A percentile compares a stretch with the other conserved stretches of the same genome.
Conservation (phyloP, 2,113 vertebrate genomes). For the Tiliqua scincoides region DNA sequence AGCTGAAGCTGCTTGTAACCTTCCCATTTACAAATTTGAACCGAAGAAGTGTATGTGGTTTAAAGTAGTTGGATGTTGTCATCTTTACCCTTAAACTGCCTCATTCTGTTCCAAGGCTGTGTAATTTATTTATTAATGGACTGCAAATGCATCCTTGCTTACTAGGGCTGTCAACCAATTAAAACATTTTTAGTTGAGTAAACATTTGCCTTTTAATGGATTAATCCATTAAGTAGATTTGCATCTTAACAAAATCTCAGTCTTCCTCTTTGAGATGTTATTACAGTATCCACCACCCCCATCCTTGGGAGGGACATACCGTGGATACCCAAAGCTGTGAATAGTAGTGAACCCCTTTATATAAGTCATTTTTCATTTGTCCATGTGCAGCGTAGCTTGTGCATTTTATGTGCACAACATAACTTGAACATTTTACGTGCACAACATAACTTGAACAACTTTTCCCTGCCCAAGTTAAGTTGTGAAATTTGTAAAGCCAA, state of each 20-base stretch:
- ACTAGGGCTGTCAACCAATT: background rate
- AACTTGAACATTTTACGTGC: too few relatives aligned
- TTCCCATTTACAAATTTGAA: slow-evolving; percentile 18
- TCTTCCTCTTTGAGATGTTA: background rate
- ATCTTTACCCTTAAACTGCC: background rate
- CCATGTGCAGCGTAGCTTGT: too few relatives aligned
- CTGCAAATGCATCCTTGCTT: background rate
- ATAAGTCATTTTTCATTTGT: too few relatives aligned
- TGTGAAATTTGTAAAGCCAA: too few relatives aligned
- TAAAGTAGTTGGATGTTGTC: slow-evolving; percentile 8
- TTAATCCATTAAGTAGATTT: background rate
- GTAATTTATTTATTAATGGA: background rate
- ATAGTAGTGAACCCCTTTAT: too few relatives aligned
- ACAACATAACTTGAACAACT: too few relatives aligned
- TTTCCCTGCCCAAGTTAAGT: too few relatives aligned
- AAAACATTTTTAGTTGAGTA: background rate
- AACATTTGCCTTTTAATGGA: background rate
- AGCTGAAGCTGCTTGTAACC: slow-evolving; percentile 42
- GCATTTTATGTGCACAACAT: too few relatives aligned
- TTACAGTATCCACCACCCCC: too few relatives aligned
- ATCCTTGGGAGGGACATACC: too few relatives aligned
- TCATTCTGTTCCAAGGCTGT: background rate
- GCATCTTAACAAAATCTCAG: background rate
- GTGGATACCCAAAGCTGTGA: too few relatives aligned
- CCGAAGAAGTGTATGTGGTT: slow-evolving; percentile 8